Percentiles rank a stretch among this genome's conserved stretches.
Evolutionary conservation across 30 jellyfish, hydroid and myxozoan species (phyloP).

Genomic region (Turritopsis rubra): DNA sequence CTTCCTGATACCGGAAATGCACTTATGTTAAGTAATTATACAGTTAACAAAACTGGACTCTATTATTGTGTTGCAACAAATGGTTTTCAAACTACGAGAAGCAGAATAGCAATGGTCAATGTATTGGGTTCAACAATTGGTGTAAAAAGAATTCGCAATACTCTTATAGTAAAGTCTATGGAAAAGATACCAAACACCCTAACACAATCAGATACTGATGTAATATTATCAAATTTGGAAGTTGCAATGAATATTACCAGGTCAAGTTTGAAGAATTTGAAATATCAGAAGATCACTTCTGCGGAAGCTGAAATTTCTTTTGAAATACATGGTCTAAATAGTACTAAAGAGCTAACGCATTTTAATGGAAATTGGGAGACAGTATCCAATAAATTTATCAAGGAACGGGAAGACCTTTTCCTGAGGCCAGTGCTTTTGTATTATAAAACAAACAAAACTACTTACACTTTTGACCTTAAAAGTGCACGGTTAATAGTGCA

Average conservation of each 20-base stretch:
- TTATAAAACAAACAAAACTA: constrained; percentile 21
- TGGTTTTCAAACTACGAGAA: constrained; percentile 28
- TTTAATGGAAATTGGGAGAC: constrained; percentile 35
- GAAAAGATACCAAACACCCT: constrained; percentile 24
- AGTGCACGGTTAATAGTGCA: constrained; percentile 15
- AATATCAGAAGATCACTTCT: constrained; percentile 3
- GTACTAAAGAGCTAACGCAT: constrained; percentile 13
- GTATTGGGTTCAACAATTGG: constrained; percentile 21
- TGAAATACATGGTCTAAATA: constrained; percentile 20
- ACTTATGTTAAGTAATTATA: constrained; percentile 23
- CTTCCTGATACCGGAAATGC: constrained; percentile 22
- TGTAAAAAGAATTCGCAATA: not conserved
- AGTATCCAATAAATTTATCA: constrained; percentile 37
- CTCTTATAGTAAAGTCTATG: not conserved
- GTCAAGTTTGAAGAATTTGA: constrained; percentile 17
- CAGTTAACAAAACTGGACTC: constrained; percentile 44
- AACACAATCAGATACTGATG: not conserved
- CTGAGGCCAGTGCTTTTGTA: constrained; percentile 42
- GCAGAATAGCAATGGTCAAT: constrained; percentile 46
- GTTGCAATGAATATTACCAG: constrained; percentile 29
- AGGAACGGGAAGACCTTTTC: constrained; percentile 51
- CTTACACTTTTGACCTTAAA: constrained; percentile 14
- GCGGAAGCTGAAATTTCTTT: constrained; percentile 28
- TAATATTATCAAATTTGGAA: not conserved
- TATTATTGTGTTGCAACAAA: constrained; percentile 48